phyloP scores from a whole-genome alignment of 2,888 invertebrate genomes.

The Ennomos fuscantarius region DNA sequence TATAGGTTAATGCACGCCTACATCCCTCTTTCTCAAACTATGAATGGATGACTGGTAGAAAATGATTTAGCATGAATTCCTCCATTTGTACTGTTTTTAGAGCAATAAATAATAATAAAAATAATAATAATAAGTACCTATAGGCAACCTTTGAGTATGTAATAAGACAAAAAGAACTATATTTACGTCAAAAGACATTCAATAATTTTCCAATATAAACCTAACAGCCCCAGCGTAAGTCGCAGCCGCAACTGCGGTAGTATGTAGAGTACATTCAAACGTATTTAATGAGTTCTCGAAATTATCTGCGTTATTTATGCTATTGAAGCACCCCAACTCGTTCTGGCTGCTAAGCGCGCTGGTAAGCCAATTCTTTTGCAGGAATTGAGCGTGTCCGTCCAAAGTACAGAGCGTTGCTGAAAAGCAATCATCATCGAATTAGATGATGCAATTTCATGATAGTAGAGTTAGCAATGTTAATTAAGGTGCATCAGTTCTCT shows the following conservation, averaged over 20 bases:
- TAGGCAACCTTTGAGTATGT: too few relatives aligned
- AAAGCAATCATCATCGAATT: constrained; percentile 23
- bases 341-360: constrained; percentile 46
- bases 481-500: too few relatives aligned
- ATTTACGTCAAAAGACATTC: neutral
- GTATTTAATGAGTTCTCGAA: too few relatives aligned
- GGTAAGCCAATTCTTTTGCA: constrained; percentile 51
- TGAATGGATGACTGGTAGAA: too few relatives aligned
- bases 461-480: neutral
- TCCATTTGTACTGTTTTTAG: too few relatives aligned
- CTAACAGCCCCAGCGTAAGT: constrained; percentile 45
- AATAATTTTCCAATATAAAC: constrained; percentile 34
- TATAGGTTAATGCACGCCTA: too few relatives aligned
- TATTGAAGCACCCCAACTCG: constrained; percentile 50
- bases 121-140: too few relatives aligned
- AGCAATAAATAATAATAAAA: too few relatives aligned
- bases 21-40: too few relatives aligned
- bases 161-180: too few relatives aligned
- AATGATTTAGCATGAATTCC: too few relatives aligned
- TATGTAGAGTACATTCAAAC: constrained; percentile 46
- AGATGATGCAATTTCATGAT: neutral
- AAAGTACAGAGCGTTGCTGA: constrained; percentile 55
- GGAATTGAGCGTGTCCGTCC: constrained; percentile 53
- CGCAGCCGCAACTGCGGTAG: constrained; percentile 47
- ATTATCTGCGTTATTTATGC: neutral